Evolutionary conservation across 2,113 vertebrate species (phyloP).

Genomic region (Pelecanus crispus): DNA sequence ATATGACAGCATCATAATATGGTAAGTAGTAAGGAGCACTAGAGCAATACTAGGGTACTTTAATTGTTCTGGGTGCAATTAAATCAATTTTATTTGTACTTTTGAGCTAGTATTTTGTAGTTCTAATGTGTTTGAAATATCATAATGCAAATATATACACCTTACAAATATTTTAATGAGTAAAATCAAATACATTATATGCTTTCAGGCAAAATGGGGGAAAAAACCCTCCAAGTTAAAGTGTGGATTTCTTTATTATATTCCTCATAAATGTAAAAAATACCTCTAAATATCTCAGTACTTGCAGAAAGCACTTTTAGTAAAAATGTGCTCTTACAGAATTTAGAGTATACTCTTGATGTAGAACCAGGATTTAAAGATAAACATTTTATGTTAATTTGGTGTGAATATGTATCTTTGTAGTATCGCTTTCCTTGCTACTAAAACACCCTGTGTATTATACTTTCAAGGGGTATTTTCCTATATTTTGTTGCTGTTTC

Average conservation of each 20-base stretch:
- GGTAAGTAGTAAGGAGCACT: conserved; percentile 73
- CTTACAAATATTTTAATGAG: neutral
- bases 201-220: neutral
- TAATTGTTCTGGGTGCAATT: neutral
- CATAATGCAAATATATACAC: neutral
- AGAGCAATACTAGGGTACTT: neutral
- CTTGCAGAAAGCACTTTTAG: neutral
- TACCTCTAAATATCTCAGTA: neutral
- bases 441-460: neutral
- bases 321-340: neutral
- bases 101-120: neutral
- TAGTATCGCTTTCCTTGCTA: neutral
- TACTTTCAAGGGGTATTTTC: neutral
- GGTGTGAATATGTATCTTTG: neutral
- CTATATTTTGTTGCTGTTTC: neutral
- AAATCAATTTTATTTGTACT: neutral
- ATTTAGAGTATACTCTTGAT: neutral
- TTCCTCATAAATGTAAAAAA: neutral
- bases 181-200: neutral
- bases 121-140: neutral
- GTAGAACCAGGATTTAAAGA: neutral
- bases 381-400: neutral
- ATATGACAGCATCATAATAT: conserved; percentile 93
- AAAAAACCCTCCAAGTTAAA: neutral
- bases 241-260: neutral